phyloP scores from a whole-genome alignment of 2,113 vertebrate species.

The Triplophysa tibetana region DNA sequence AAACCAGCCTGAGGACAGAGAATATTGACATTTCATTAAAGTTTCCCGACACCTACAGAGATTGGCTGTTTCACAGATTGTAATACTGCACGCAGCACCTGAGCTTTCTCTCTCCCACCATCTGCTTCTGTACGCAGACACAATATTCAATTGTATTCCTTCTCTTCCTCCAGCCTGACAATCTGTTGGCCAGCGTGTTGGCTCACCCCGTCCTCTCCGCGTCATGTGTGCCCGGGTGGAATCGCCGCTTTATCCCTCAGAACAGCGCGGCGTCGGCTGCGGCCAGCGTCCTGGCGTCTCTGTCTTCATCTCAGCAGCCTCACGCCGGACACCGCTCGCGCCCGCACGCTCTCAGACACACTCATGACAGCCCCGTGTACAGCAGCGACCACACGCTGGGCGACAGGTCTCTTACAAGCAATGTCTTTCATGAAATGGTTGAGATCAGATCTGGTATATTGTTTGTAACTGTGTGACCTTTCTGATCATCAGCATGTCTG shows the following conservation, averaged over 20 bases:
- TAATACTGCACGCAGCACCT: neutral
- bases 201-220: constrained; percentile 77
- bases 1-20: constrained; percentile 14
- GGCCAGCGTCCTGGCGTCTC: constrained; percentile 85
- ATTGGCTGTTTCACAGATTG: constrained; percentile 25
- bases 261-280: constrained; percentile 80
- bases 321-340: constrained; percentile 58
- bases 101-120: neutral
- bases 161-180: constrained; percentile 72
- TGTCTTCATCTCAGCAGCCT: constrained; percentile 76
- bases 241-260: constrained; percentile 66
- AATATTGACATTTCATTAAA: constrained; percentile 41
- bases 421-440: no score
- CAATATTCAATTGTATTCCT: neutral
- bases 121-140: neutral
- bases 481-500: constrained; percentile 64
- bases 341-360: constrained; percentile 54
- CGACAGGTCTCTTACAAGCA: constrained; percentile 66
- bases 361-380: constrained; percentile 68
- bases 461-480: neutral
- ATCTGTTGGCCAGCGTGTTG: constrained; percentile 82
- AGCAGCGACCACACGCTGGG: constrained; percentile 70
- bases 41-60: neutral
- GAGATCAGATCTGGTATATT: no score
- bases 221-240: constrained; percentile 69